Base-by-base conservation (phyloP, 2,113 vertebrate genomes). In the Crypturellus undulatus region DNA sequence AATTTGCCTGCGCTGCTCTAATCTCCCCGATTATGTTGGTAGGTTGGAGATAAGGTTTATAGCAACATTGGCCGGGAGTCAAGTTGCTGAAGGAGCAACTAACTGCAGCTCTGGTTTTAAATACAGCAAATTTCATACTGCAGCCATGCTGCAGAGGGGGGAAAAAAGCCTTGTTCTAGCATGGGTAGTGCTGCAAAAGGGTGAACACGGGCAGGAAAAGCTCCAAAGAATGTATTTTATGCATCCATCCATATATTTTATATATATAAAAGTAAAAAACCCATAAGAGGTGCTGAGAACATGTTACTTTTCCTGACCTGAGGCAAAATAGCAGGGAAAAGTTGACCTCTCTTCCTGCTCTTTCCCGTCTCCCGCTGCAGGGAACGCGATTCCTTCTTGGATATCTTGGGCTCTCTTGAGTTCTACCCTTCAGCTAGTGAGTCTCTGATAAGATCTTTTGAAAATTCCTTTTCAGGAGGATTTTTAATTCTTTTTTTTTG, bases 11-110 rank as follows among this genome's bases (percentile, higher is more conserved):
- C 1, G 9, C 81, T 94, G 8, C 64, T 86, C 71, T 71, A 38
- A 91, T 75, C 69, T 73, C 34, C 0, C 76, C 26, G 62, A 17
- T 86, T 17, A 34, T 13, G 45, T n/a, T 68, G 59, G 75, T 54
- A 42, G 70, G 42, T 76, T 79, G 2, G 3, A 56, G 87, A 78
- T 90, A 89, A 94, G 85, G 63, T 93, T 94, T 90, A 32, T 12
- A 2, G 77, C 80, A 86, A 2, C 64, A 38, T 13, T 56, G 90
- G 87, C 84, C n/a, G 40, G 1, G 47, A 69, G 62, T 81, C 83
- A 56, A 79, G 45, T 36, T 62, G 5, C 43, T 64, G 65, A 25
- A 81, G 58, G 10, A 34, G 54, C 76, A 52, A 65, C 18, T 21
- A 38, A 26, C 20, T 49, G 43, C 34, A 38, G 38, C 36, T 87